Conservation (phyloP, 2,113 vertebrate genomes). For the Epinephelus fuscoguttatus region DNA sequence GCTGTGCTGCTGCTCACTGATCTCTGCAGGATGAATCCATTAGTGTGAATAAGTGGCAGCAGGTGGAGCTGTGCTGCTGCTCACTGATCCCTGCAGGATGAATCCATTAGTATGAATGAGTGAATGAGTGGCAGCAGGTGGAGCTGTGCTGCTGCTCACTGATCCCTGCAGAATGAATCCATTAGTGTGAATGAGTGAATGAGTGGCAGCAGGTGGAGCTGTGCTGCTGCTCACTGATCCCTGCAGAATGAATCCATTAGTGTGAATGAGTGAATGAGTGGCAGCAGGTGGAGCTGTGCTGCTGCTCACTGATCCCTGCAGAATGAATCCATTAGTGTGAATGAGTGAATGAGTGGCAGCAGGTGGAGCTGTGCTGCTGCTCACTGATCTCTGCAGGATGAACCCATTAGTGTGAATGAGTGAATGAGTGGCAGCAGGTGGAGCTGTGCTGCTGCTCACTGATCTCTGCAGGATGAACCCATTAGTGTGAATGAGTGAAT, state of each 20-base stretch:
- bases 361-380: no score
- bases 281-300: no score
- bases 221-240: background rate
- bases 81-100: background rate
- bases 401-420: background rate
- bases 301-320: no score
- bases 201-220: background rate
- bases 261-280: no score
- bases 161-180: background rate
- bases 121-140: background rate
- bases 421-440: background rate
- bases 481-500: background rate
- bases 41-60: background rate
- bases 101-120: slow-evolving; percentile 40
- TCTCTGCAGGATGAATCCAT: background rate
- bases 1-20: background rate
- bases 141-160: background rate
- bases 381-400: no score
- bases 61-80: slow-evolving; percentile 20
- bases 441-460: background rate
- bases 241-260: no score
- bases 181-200: background rate
- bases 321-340: no score
- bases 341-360: no score
- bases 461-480: background rate